Evolutionary conservation across 2,797 vertebrate species (phyloP).

Genomic region (Pangasius larnaudii): DNA sequence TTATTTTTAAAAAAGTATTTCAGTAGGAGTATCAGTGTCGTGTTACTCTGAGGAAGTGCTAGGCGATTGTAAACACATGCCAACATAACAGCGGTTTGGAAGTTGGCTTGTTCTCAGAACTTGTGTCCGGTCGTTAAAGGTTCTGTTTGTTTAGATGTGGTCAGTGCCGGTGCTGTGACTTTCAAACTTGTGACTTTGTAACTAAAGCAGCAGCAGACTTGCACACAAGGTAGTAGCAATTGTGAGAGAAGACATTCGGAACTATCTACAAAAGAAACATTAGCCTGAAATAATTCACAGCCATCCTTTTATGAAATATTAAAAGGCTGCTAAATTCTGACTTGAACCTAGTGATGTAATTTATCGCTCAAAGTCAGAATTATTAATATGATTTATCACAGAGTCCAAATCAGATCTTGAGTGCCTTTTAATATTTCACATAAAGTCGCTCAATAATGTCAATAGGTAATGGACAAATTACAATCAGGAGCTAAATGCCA

Average conservation of each 20-base stretch:
- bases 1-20: constrained; percentile 50
- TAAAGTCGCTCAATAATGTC: neutral
- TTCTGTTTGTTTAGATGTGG: constrained; percentile 22
- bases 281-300: constrained; percentile 46
- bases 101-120: neutral
- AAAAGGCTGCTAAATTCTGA: constrained; percentile 29
- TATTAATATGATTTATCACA: neutral
- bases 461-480: neutral
- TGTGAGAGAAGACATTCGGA: constrained; percentile 4
- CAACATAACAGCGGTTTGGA: neutral
- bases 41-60: constrained; percentile 37
- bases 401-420: neutral
- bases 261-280: constrained; percentile 23
- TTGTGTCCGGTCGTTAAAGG: neutral
- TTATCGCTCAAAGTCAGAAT: neutral
- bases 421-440: neutral
- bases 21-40: constrained; percentile 12
- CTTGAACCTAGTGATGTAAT: neutral
- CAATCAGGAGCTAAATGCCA: neutral
- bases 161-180: neutral
- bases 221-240: neutral
- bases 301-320: constrained; percentile 37
- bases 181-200: neutral
- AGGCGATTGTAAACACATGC: constrained; percentile 23
- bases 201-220: neutral